phyloP scores from a whole-genome alignment of 1,140 invertebrate genomes.

The Pemphigus obesinymphae region DNA sequence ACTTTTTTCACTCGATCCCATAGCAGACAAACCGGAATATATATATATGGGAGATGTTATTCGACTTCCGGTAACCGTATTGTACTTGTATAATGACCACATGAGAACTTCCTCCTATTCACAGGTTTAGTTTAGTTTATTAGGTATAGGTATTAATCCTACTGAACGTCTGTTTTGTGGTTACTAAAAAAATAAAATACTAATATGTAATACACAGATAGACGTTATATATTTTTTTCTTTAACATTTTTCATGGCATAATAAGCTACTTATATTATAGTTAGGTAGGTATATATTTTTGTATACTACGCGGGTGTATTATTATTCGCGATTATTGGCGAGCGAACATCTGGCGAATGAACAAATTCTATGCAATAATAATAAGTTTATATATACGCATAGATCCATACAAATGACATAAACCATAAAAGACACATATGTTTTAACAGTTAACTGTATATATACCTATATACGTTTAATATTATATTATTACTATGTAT shows the following conservation, averaged over 20 bases:
- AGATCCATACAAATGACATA: neutral
- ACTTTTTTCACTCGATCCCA: neutral
- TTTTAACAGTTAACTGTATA: neutral
- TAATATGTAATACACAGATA: neutral
- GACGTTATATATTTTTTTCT: neutral
- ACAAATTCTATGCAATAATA: constrained; percentile 2
- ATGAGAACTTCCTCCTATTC: constrained; percentile 34
- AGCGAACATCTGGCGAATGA: neutral
- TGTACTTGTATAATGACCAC: constrained; percentile 1
- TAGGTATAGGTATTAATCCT: neutral
- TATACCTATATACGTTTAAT: neutral
- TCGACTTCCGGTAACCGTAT: constrained; percentile 1
- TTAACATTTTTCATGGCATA: neutral
- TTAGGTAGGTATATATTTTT: neutral
- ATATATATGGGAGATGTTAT: neutral
- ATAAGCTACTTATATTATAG: neutral
- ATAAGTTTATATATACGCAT: neutral
- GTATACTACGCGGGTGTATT: no score
- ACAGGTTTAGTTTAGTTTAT: neutral
- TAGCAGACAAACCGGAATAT: constrained; percentile 14
- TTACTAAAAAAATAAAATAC: neutral
- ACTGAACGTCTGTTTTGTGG: neutral
- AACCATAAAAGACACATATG: neutral
- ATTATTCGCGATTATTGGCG: neutral
- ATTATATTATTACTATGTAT: neutral